phyloP scores from a whole-genome alignment of 2,113 vertebrate genomes.

The Strix aluco region DNA sequence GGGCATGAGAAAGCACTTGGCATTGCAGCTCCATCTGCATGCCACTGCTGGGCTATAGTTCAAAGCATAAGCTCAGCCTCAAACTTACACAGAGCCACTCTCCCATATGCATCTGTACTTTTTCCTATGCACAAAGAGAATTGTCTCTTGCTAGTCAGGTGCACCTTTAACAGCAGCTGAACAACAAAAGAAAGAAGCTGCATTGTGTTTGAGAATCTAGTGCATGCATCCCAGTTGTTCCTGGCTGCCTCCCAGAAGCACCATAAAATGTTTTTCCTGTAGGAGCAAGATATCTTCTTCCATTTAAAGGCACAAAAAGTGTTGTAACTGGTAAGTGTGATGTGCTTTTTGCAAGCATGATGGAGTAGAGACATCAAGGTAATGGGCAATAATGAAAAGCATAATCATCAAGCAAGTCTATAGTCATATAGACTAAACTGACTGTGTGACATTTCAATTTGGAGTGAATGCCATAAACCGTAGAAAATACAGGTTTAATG shows the following conservation, averaged over 20 bases:
- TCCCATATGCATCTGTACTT: not conserved
- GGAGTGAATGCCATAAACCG: not conserved
- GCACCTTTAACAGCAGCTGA: not conserved
- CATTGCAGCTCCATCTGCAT: not conserved
- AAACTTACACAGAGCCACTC: not conserved
- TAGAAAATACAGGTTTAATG: slow-evolving; percentile 45
- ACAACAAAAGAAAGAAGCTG: not conserved
- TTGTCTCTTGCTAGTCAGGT: not conserved
- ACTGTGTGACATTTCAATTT: slow-evolving; percentile 15
- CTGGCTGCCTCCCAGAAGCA: not conserved
- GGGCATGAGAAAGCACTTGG: not conserved
- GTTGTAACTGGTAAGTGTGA: not conserved
- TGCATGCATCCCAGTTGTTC: not conserved
- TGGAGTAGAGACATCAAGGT: slow-evolving; percentile 2
- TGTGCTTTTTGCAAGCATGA: not conserved
- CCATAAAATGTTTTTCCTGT: not conserved
- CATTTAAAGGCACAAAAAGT: not conserved
- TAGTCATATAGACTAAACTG: slow-evolving; percentile 33
- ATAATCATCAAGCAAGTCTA: slow-evolving; percentile 30
- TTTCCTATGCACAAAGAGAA: not conserved
- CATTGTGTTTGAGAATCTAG: not conserved
- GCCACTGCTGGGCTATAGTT: not conserved
- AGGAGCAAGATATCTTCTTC: not conserved
- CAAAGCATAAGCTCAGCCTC: not conserved
- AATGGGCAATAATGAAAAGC: slow-evolving; percentile 53